phyloP scores from a whole-genome alignment of 2,797 vertebrate species.

The Darevskia mixta region DNA sequence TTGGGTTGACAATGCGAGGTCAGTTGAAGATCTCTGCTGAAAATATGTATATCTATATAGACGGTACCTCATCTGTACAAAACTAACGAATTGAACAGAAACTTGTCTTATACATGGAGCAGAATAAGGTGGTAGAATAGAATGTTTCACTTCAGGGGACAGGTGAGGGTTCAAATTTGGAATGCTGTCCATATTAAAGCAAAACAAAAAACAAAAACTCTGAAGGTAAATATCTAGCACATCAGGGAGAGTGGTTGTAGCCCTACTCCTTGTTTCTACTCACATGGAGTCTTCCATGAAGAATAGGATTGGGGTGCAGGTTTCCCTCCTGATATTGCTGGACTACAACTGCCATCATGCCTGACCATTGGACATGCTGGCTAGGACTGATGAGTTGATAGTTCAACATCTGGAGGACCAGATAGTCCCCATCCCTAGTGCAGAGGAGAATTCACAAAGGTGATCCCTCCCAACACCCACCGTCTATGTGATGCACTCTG shows the following conservation, averaged over 20 bases:
- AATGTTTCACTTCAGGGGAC: background rate
- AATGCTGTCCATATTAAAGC: background rate
- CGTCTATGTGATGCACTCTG: background rate
- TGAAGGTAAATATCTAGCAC: background rate
- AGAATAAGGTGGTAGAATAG: background rate
- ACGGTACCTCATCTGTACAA: background rate
- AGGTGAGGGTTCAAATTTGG: background rate
- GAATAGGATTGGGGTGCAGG: background rate
- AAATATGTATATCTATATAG: fast-evolving
- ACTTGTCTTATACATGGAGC: background rate
- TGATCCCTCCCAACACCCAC: too few relatives aligned
- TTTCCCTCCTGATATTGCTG: background rate
- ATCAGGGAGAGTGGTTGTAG: too few relatives aligned
- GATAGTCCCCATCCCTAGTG: too few relatives aligned
- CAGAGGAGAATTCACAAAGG: background rate
- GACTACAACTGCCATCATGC: background rate
- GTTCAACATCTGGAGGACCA: too few relatives aligned
- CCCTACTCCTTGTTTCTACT: background rate
- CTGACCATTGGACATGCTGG: background rate
- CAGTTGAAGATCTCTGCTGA: background rate
- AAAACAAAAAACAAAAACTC: background rate
- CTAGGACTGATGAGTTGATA: background rate
- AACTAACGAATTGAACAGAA: background rate
- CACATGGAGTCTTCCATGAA: background rate
- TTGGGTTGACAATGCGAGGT: fast-evolving